Base-by-base conservation (phyloP, 1,140 invertebrate genomes). In the Acyrthosiphon pisum region DNA sequence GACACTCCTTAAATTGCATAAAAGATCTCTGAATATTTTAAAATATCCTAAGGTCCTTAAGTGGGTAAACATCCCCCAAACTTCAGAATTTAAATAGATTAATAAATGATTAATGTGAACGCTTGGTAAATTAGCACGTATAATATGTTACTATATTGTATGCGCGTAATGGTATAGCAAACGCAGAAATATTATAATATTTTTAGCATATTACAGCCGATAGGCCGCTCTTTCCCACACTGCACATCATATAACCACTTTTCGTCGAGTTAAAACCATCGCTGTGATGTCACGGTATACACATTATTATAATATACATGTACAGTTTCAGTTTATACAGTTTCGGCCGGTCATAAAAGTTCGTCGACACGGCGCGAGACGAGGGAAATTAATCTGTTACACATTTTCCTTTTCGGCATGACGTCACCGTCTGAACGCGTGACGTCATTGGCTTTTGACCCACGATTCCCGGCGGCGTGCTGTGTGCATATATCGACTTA, bases 371-470 rank as follows among this genome's bases (percentile, higher is more conserved):
- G 60, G 44, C 68, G 68, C 37, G 56, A 26, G 23, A 41, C 53
- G 18, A 26, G 26, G 26, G 6, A 30, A 11, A 44, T 91, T 91
- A 91, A 83, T 92, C 76, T 83, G 68, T 92, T 92, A 86, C 76
- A 44, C 91, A 20, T n/a, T 50, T 37, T 35, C 90, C 8, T 30
- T 4, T 18, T 37, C 35, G 68, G 22, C 56, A 9, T 93, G 91
- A 93, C 91, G 91, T 93, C 91, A 93, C 56, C 23, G 76, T 93
- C 81, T 86, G 35, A 23, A 83, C 23, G 68, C 76, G 76, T 93
- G 91, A 93, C 91, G 91, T 93, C 91, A 93, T 84, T 86, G 76
- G 53, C 89, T 90, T 60, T 90, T 68, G 89, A 90, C 89, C 89
- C 53, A 56, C 37, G 53, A 37, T 50, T 35, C 46, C 89, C 11